Evolutionary conservation across 1,140 invertebrate species (phyloP).

Genomic region (Magallana angulata): DNA sequence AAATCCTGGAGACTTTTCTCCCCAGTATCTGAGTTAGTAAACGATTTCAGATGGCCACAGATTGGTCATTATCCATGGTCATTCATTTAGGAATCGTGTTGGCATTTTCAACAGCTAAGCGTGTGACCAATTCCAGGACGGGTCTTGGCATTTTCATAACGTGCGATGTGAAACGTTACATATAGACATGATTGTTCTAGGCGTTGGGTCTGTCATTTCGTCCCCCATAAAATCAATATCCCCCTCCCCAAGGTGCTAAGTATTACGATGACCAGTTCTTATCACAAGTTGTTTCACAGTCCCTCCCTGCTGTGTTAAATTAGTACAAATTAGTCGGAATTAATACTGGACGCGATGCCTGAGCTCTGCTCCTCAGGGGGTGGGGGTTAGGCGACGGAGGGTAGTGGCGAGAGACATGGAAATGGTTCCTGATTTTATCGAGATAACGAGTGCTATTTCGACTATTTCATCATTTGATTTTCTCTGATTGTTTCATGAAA

Average conservation of each 20-base stretch:
- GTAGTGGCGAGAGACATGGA: background rate
- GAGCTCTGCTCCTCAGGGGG: background rate
- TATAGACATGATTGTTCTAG: background rate
- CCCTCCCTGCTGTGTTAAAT: constrained; percentile 21
- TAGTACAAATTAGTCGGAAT: constrained; percentile 22
- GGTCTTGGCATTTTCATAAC: constrained; percentile 20
- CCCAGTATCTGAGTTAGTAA: background rate
- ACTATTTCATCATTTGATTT: no score
- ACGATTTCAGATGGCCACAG: constrained; percentile 4
- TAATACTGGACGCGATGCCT: background rate
- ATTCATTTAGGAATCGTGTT: background rate
- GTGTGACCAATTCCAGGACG: background rate
- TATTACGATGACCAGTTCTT: constrained; percentile 21
- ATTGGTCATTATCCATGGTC: constrained; percentile 14
- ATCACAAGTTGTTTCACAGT: background rate
- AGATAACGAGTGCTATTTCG: no score
- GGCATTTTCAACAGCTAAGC: background rate
- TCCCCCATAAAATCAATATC: background rate
- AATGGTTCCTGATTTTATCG: background rate
- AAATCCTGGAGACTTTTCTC: background rate
- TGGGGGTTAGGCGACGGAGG: background rate
- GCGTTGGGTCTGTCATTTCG: background rate
- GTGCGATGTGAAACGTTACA: background rate
- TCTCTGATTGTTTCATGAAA: no score
- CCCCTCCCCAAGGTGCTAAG: constrained; percentile 3